phyloP scores from a whole-genome alignment of 2,113 vertebrate genomes.

The Macroglossus sobrinus region DNA sequence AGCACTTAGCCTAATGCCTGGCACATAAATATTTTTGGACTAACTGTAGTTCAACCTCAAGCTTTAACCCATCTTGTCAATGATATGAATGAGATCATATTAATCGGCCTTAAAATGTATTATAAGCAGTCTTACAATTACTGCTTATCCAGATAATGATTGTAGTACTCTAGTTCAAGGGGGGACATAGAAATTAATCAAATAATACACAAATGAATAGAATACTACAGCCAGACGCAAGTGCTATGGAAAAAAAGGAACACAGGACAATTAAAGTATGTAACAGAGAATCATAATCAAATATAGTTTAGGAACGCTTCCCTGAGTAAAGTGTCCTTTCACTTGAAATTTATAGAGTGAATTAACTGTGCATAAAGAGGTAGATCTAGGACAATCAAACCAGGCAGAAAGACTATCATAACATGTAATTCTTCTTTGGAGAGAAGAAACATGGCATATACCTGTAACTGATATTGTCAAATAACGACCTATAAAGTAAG shows the following conservation, averaged over 20 bases:
- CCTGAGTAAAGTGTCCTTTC: constrained; percentile 2
- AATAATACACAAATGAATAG: neutral
- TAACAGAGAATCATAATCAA: neutral
- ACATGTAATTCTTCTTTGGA: neutral
- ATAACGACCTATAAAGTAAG: neutral
- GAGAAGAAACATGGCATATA: neutral
- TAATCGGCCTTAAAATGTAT: neutral
- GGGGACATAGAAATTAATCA: constrained; percentile 7
- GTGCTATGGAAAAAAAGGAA: neutral
- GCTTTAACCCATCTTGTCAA: constrained; percentile 1
- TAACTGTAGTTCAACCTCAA: constrained; percentile 30
- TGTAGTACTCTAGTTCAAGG: neutral
- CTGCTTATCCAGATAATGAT: neutral
- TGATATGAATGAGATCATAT: neutral
- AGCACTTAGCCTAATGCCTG: neutral
- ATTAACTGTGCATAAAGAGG: neutral
- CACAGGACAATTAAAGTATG: neutral
- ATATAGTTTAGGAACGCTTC: neutral
- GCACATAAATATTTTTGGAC: neutral
- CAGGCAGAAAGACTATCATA: neutral
- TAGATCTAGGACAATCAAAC: neutral
- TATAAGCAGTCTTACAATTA: neutral
- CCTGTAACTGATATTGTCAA: constrained; percentile 2
- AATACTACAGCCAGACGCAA: constrained; percentile 12
- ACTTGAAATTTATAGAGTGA: constrained; percentile 17